Evolutionary conservation across 2,888 invertebrate genomes (phyloP).

Genomic region (Oegoconia quadripuncta): DNA sequence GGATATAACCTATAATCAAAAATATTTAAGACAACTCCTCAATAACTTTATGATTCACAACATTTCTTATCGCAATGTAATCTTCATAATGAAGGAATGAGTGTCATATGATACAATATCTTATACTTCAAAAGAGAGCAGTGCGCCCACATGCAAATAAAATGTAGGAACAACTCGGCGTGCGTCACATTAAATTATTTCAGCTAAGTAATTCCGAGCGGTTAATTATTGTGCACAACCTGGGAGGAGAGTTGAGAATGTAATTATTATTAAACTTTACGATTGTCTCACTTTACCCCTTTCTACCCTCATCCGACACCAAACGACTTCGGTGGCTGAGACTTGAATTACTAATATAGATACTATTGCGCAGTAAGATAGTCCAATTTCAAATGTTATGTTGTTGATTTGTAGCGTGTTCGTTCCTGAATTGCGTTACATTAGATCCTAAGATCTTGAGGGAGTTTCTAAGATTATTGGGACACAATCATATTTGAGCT

Average conservation of each 20-base stretch:
- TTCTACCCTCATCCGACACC: constrained; percentile 32
- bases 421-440: constrained; percentile 36
- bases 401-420: constrained; percentile 20
- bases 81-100: too few relatives aligned
- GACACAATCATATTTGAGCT: constrained; percentile 72
- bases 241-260: constrained; percentile 77
- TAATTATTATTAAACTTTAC: constrained; percentile 80
- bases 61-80: too few relatives aligned
- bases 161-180: constrained; percentile 50
- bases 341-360: constrained; percentile 28
- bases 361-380: constrained; percentile 23
- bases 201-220: constrained; percentile 78
- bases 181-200: constrained; percentile 78
- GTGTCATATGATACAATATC: too few relatives aligned
- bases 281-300: constrained; percentile 79
- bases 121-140: background rate
- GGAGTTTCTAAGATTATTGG: constrained; percentile 76
- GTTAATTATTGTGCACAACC: constrained; percentile 78
- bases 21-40: too few relatives aligned
- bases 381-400: constrained; percentile 31
- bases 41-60: too few relatives aligned
- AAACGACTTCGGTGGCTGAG: constrained; percentile 29
- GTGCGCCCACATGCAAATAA: constrained; percentile 26
- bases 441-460: constrained; percentile 66
- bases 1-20: too few relatives aligned